These are phyloP conservation scores for Trichogramma dendrolimi DNA, from an alignment of 2,888 invertebrate species.

Conservation along the genomic window DNA sequence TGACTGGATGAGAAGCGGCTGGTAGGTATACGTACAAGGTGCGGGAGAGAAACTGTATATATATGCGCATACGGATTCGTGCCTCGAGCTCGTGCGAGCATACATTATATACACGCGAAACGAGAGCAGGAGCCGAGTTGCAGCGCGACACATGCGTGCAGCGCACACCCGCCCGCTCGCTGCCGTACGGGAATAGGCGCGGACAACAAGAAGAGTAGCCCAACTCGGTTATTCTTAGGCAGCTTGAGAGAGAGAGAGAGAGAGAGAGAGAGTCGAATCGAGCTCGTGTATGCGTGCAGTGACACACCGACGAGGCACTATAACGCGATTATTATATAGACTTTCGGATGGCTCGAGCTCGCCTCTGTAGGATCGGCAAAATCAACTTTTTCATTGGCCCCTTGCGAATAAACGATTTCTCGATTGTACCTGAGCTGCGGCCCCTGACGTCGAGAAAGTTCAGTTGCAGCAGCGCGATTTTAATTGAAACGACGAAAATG, in stretches of 20 bases:
- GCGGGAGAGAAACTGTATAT: background rate
- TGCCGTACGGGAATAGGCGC: constrained; percentile 8
- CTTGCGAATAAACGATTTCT: too few relatives aligned
- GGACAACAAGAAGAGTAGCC: constrained; percentile 3
- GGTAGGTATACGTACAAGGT: background rate
- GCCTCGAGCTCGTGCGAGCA: constrained; percentile 5
- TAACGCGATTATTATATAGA: too few relatives aligned
- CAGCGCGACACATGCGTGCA: background rate
- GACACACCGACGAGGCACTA: too few relatives aligned
- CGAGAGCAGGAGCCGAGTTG: background rate
- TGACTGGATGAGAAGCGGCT: background rate
- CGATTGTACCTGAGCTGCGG: too few relatives aligned
- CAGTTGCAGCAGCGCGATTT: background rate
- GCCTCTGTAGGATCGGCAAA: too few relatives aligned
- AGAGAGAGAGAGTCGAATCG: too few relatives aligned
- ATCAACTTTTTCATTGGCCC: too few relatives aligned
- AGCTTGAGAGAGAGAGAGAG: background rate
- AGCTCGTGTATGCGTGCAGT: too few relatives aligned
- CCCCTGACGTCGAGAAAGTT: background rate
- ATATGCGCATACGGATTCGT: background rate
- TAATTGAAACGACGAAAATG: constrained; percentile 17
- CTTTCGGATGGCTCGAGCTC: too few relatives aligned
- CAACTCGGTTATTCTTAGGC: constrained; percentile 3
- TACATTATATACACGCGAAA: background rate
- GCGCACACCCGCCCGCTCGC: background rate